Evolutionary conservation across 2,888 invertebrate genomes (phyloP), one percentile per base, ranked within the genome.

Genomic region (Callyntrura sp.): DNA sequence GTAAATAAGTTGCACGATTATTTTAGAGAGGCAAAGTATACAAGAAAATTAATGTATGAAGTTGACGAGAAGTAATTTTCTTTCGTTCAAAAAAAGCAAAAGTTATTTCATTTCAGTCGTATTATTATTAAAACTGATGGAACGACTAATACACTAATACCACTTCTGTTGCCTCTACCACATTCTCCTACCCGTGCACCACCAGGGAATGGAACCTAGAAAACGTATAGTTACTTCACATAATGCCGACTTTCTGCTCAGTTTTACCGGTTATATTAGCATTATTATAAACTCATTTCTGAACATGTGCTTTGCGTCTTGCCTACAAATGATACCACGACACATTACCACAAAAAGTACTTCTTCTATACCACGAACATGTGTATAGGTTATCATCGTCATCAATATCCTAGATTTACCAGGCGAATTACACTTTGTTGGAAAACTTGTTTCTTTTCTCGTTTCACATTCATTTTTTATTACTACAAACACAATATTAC

Each of bases 391-490:
- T 17, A 43, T 43, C 17, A 17, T 68, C 43, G 43, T 25, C 11
- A 17, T 43, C 35, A 73, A 23, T 73, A 23, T 48, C 35, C 35
- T 35, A 35, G 35, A 35, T 35, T 35, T 45, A 20, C 3, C 23
- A 48, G 48, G 45, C 20, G 17, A 48, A 48, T 48, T 73, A 45
- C 45, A 73, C 17, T 48, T 48, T 1, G 73, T 17, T 43, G 48
- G 25, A 78, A 62, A 88, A 82, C 82, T 88, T 60, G 82, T 88
- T 88, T 88, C 79, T 57, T 81, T 45, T 57, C 55, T 55, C 57
- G 82, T 43, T 35, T 60, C 65, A 78, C 55, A 51, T 79, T 86
- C 79, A 79, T 86, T 86, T 79, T 65, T 79, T 87, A 79, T 81
- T 70, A 68, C 35, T 6, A 35, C 51, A 43, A n/a, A 65, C 35